Percentiles rank a stretch among this genome's conserved stretches.
Evolutionary conservation across 2,797 vertebrate species (phyloP).

Genomic region (Rhinoraja longicauda): DNA sequence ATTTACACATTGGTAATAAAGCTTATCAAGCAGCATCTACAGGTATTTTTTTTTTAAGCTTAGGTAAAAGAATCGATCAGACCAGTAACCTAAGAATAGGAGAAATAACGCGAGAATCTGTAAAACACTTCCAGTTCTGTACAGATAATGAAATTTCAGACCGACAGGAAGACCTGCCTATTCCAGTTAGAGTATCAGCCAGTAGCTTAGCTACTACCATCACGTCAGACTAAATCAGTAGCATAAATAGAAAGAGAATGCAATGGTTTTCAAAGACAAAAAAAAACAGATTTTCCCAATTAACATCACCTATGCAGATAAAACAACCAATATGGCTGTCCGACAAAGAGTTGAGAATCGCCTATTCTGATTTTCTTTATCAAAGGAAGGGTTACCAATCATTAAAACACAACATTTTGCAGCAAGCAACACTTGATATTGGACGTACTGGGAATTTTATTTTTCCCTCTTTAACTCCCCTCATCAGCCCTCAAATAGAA

Average conservation of each 20-base stretch:
- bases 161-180: slow-evolving; percentile 46
- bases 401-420: slow-evolving; percentile 21
- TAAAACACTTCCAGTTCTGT: slow-evolving; percentile 53
- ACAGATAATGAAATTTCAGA: slow-evolving; percentile 45
- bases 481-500: not conserved
- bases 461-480: not conserved
- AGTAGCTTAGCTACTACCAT: slow-evolving; percentile 31
- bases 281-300: slow-evolving; percentile 1
- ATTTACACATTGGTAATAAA: slow-evolving; percentile 56
- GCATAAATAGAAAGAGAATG: slow-evolving; percentile 33
- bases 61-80: slow-evolving; percentile 41
- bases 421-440: not conserved
- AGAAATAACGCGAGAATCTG: slow-evolving; percentile 51
- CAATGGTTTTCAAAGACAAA: slow-evolving; percentile 8
- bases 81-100: slow-evolving; percentile 40
- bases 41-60: slow-evolving; percentile 44
- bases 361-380: not conserved
- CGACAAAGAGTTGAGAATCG: slow-evolving; percentile 19
- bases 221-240: slow-evolving; percentile 30
- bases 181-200: slow-evolving; percentile 50
- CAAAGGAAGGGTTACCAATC: not conserved
- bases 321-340: slow-evolving; percentile 34
- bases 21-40: slow-evolving; percentile 55
- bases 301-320: slow-evolving; percentile 8
- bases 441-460: not conserved